These are phyloP conservation scores for Passer montanus DNA, from an alignment of 2,113 vertebrate genomes.

Conservation along the genomic window DNA sequence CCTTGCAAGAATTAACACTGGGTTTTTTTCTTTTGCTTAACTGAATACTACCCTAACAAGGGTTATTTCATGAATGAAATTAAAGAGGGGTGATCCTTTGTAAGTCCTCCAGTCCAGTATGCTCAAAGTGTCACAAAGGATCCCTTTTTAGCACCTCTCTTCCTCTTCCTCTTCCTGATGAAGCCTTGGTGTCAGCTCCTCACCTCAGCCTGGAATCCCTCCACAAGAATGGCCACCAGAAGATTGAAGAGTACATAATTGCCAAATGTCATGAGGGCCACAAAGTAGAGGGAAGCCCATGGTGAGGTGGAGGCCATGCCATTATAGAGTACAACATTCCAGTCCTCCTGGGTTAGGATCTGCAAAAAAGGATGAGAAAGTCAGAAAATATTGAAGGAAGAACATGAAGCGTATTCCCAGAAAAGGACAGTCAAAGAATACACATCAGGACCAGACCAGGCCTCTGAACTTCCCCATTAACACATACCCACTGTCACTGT, in stretches of 20 bases:
- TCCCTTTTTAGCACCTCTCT: background rate
- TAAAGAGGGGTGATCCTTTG: background rate
- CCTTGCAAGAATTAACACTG: background rate
- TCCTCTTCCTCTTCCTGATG: background rate
- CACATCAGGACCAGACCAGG: background rate
- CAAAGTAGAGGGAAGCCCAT: conserved; percentile 93
- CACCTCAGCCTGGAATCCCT: conserved; percentile 97
- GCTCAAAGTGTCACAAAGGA: background rate
- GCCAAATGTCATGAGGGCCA: conserved; percentile 96
- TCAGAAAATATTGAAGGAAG: background rate
- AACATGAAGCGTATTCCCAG: background rate
- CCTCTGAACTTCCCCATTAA: background rate
- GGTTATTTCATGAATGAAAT: background rate
- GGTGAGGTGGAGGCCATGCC: conserved; percentile 95
- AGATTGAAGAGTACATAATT: conserved; percentile 98
- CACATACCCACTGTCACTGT: background rate
- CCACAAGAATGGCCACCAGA: conserved; percentile 94
- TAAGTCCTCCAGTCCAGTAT: background rate
- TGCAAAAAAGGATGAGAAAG: conserved; percentile 40
- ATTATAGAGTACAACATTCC: conserved; percentile 95
- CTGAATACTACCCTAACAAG: background rate
- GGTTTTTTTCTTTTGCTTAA: background rate
- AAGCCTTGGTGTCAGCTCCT: conserved; percentile 13
- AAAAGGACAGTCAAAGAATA: background rate
- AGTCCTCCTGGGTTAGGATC: conserved; percentile 98